A percentile compares a stretch with the other conserved stretches of the same genome.
Evolutionary conservation across 2,888 invertebrate species (phyloP).

Genomic region (Melanotus villosus): DNA sequence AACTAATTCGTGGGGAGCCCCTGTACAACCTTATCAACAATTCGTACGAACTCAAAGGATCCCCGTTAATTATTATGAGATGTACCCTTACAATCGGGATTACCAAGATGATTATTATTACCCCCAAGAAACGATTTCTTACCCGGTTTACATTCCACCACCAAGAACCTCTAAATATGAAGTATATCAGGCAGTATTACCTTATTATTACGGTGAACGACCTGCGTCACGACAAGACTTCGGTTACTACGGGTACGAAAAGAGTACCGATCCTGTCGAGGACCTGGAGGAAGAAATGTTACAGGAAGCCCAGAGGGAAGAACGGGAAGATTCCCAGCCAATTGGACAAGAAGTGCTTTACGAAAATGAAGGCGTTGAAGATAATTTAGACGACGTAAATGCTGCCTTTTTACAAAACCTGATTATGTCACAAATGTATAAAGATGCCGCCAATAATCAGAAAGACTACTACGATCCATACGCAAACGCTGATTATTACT

Average conservation of each 20-base stretch:
- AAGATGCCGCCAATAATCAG: constrained; percentile 68
- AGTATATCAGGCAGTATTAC: constrained; percentile 66
- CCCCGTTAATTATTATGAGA: constrained; percentile 67
- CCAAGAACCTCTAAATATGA: constrained; percentile 69
- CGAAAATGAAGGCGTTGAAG: constrained; percentile 69
- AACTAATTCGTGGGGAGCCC: constrained; percentile 53
- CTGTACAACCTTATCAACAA: constrained; percentile 58
- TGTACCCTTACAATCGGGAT: constrained; percentile 70
- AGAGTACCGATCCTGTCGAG: constrained; percentile 67
- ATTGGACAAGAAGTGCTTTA: constrained; percentile 79
- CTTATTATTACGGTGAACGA: constrained; percentile 69
- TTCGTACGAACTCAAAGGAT: constrained; percentile 66
- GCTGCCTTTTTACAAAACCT: constrained; percentile 79
- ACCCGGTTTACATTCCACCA: constrained; percentile 64
- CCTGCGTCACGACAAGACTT: constrained; percentile 62
- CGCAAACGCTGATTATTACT: constrained; percentile 53
- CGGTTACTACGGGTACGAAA: constrained; percentile 66
- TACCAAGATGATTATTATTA: constrained; percentile 71
- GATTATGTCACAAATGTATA: constrained; percentile 77
- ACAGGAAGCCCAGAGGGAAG: constrained; percentile 74
- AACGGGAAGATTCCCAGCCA: constrained; percentile 71
- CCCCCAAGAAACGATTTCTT: constrained; percentile 59
- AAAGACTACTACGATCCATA: constrained; percentile 53
- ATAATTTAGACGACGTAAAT: constrained; percentile 68
- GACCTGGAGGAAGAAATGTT: constrained; percentile 74